phyloP scores from a whole-genome alignment of 2,888 invertebrate species.

The Drosophila paracracens region DNA sequence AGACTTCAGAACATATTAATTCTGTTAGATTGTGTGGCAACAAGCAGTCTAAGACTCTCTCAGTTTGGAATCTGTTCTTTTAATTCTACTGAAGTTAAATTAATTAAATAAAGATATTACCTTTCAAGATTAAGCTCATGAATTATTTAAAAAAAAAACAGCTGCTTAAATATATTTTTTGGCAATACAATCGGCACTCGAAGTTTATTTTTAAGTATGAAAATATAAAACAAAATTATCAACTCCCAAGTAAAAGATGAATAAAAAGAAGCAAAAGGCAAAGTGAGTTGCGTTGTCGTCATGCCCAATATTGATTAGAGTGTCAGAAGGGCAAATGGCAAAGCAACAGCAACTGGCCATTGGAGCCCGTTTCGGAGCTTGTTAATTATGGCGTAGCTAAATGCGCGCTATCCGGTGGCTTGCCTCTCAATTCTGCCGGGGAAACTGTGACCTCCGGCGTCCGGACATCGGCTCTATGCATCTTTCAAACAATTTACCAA shows the following conservation, averaged over 20 bases:
- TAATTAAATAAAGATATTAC: too few species aligned
- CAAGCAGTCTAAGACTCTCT: background rate
- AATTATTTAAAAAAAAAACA: too few species aligned
- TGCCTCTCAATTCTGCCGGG: constrained; percentile 5
- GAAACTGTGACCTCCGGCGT: constrained; percentile 24
- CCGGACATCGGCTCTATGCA: constrained; percentile 53
- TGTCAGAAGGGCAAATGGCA: constrained; percentile 25
- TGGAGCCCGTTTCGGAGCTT: constrained; percentile 60
- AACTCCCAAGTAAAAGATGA: too few species aligned
- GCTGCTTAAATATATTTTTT: too few species aligned
- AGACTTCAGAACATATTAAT: background rate
- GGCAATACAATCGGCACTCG: too few species aligned
- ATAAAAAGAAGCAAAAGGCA: background rate
- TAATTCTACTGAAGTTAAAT: background rate
- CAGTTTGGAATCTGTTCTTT: background rate
- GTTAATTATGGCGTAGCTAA: constrained; percentile 64
- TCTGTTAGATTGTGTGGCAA: background rate
- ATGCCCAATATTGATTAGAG: constrained; percentile 2
- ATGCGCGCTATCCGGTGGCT: constrained; percentile 27
- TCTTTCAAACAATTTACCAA: constrained; percentile 79
- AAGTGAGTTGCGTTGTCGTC: background rate
- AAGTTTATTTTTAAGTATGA: too few species aligned
- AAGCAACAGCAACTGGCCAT: constrained; percentile 59
- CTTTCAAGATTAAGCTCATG: too few species aligned
- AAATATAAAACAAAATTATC: too few species aligned